Evolutionary conservation across 2,113 vertebrate species (phyloP).

Genomic region (Hippoglossus stenolepis): DNA sequence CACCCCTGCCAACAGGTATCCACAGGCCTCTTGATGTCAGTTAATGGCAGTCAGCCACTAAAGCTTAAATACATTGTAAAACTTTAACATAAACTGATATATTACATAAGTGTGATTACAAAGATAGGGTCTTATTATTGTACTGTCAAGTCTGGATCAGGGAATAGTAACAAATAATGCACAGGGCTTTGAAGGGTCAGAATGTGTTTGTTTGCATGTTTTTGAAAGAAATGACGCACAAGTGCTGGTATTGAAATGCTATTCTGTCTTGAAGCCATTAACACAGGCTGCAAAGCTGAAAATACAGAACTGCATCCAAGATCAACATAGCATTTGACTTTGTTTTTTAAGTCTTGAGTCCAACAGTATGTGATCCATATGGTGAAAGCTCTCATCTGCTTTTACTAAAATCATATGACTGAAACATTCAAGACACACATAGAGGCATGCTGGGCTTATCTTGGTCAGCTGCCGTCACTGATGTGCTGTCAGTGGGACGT

Average conservation of each 20-base stretch:
- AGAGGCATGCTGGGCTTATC: background rate
- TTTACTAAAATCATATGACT: conserved; percentile 4
- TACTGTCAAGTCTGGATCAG: background rate
- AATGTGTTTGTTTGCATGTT: background rate
- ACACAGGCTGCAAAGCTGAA: background rate
- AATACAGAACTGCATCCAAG: background rate
- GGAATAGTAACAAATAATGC: background rate
- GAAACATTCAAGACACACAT: conserved; percentile 21
- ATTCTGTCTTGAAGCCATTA: conserved; percentile 12
- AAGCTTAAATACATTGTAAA: too few species aligned
- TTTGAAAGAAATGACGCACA: background rate
- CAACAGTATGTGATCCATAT: conserved; percentile 53
- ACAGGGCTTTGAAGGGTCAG: background rate
- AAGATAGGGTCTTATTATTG: too few species aligned
- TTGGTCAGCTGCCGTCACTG: background rate
- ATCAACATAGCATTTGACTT: conserved; percentile 31
- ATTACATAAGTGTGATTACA: too few species aligned
- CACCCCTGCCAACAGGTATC: too few species aligned
- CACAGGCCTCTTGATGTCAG: too few species aligned
- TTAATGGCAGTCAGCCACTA: too few species aligned
- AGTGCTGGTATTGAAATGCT: background rate
- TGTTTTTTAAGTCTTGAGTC: conserved; percentile 15
- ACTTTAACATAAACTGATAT: too few species aligned
- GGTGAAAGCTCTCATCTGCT: conserved; percentile 32
- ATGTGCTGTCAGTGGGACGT: conserved; percentile 7